Evolutionary conservation across 2,113 vertebrate genomes (phyloP), one percentile per base, ranked within the genome.

Genomic region (Tautogolabrus adspersus): DNA sequence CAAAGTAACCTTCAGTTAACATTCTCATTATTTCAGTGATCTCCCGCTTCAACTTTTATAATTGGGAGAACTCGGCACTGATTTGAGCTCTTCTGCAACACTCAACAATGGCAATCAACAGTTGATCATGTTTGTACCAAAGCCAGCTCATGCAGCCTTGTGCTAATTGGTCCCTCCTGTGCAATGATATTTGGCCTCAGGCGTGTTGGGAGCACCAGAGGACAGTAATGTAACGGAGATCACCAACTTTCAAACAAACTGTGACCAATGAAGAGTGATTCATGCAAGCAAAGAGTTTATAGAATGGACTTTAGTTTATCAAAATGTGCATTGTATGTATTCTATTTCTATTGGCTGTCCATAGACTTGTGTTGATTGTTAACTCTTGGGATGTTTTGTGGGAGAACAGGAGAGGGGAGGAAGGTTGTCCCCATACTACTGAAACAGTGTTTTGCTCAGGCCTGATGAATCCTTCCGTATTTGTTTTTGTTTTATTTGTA

Each of bases 401-500:
- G 40, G 40, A 66, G 21, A 26, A n/a, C 19, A 66, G 21, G 46
- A 9, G 19, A 52, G 42, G 51, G 77, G 66, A 84, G 88, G 75
- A 79, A 81, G 57, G 37, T 84, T 70, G 70, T 72, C 61, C 86
- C 69, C 77, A 80, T 89, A 91, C 92, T 93, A 91, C 93, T 93
- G 93, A 93, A 91, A 92, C 87, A 90, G 90, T 92, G 85, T 93
- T 91, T 88, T 88, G 91, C 88, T 94, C 93, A 93, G 92, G 92
- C 91, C 90, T 87, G 89, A 91, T 85, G 68, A 91, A 92, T 90
- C 87, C 91, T 93, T 91, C 82, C 70, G 61, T 78, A 72, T 66
- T 86, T 87, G 77, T 89, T 92, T 88, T 85, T 87, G 74, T 91
- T 94, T 88, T 63, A 70, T 90, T 94, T 92, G 87, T 91, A 83